phyloP scores from a whole-genome alignment of 2,797 vertebrate genomes.

The Jordanella pulchra region DNA sequence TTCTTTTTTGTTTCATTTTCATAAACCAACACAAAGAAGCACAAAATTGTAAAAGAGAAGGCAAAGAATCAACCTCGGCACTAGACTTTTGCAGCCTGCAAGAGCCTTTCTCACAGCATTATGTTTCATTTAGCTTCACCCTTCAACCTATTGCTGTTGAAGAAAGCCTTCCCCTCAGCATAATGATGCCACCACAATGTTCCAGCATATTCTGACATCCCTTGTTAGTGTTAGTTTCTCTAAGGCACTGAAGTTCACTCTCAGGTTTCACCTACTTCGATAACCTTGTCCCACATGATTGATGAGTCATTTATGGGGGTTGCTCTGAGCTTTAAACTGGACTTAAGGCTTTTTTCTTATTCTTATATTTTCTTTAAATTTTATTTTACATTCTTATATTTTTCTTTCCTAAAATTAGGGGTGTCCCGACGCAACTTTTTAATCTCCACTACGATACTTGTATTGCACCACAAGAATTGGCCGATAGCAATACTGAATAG shows the following conservation, averaged over 20 bases:
- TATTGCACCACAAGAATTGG: no score
- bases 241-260: background rate
- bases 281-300: background rate
- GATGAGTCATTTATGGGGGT: background rate
- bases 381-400: no score
- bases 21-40: background rate
- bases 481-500: no score
- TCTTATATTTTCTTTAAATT: no score
- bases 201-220: background rate
- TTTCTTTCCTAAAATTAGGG: no score
- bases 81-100: no score
- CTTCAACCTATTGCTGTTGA: background rate
- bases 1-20: background rate
- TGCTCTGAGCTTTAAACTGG: background rate
- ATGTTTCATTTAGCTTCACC: background rate
- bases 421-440: no score
- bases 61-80: background rate
- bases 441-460: no score
- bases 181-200: background rate
- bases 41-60: background rate
- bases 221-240: background rate
- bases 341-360: no score
- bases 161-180: background rate
- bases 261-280: background rate
- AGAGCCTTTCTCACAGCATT: background rate